Conservation (phyloP, 1,140 invertebrate genomes). For the Saccostrea echinata region DNA sequence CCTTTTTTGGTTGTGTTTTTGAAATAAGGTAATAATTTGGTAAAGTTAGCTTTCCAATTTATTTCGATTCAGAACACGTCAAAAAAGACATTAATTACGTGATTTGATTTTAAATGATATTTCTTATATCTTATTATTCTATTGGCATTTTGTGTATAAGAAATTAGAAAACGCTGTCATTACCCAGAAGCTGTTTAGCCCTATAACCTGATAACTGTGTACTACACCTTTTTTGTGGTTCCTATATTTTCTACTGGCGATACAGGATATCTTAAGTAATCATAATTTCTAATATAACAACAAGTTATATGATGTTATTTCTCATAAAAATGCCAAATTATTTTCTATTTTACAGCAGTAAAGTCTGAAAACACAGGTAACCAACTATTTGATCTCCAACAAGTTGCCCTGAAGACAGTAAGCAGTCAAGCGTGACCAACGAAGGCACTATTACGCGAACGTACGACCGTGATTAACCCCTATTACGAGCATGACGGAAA, state of each 20-base stretch:
- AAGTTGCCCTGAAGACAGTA: slow-evolving; percentile 24
- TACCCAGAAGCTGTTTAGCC: neutral
- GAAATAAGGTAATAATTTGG: too few relatives aligned
- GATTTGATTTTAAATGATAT: neutral
- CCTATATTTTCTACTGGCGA: neutral
- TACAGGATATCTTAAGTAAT: neutral
- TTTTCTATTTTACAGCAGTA: slow-evolving; percentile 33
- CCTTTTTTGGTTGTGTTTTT: too few relatives aligned
- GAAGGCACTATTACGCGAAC: slow-evolving; percentile 33
- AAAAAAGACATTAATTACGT: neutral
- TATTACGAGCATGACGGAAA: slow-evolving; percentile 34
- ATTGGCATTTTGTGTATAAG: neutral
- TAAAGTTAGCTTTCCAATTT: too few relatives aligned
- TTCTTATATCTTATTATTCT: neutral
- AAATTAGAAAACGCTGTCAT: neutral
- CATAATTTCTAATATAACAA: neutral
- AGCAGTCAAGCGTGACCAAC: slow-evolving; percentile 17
- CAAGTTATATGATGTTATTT: slow-evolving; percentile 19
- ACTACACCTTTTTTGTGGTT: neutral
- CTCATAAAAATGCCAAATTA: slow-evolving; percentile 35
- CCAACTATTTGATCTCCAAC: slow-evolving; percentile 27
- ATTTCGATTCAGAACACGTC: neutral
- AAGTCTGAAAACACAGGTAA: slow-evolving; percentile 38
- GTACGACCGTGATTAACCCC: slow-evolving; percentile 32
- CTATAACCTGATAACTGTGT: neutral